These are phyloP conservation scores for Apocheima hispidaria DNA, from an alignment of 2,888 invertebrate species.

Conservation along the genomic window DNA sequence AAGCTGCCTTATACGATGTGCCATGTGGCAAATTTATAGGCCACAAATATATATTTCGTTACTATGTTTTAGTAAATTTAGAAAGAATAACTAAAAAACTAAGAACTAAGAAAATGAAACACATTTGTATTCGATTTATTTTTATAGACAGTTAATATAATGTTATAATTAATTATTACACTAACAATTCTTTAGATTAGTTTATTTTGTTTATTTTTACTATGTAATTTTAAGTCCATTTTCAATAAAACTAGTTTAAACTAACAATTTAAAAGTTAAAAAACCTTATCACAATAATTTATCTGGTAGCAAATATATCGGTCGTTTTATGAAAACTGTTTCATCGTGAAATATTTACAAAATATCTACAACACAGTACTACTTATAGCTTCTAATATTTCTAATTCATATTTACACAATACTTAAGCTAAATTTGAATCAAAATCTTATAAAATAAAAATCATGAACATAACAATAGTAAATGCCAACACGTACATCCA, in stretches of 20 bases:
- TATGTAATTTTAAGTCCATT: too few relatives aligned
- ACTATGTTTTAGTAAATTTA: too few relatives aligned
- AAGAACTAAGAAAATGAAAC: too few relatives aligned
- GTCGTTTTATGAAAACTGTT: slow-evolving; percentile 24
- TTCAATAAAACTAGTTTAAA: too few relatives aligned
- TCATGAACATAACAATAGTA: slow-evolving; percentile 38
- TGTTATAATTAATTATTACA: slow-evolving; percentile 41
- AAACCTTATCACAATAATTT: slow-evolving; percentile 61
- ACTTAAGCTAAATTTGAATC: slow-evolving; percentile 47
- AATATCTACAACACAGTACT: slow-evolving; percentile 41
- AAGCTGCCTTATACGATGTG: too few relatives aligned
- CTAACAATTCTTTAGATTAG: too few relatives aligned
- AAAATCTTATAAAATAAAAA: slow-evolving; percentile 25
- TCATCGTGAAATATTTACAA: slow-evolving; percentile 35
- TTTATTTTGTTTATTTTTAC: too few relatives aligned
- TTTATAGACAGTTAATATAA: slow-evolving; percentile 43
- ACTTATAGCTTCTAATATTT: slow-evolving; percentile 35
- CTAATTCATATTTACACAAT: slow-evolving; percentile 35
- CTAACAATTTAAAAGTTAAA: slow-evolving; percentile 47
- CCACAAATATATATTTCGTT: too few relatives aligned
- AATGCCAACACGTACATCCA: slow-evolving; percentile 41
- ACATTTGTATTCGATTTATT: slow-evolving; percentile 40
- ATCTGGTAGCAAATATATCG: slow-evolving; percentile 32
- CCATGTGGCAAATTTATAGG: too few relatives aligned
- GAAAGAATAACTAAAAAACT: too few relatives aligned